Conservation (phyloP, 2,113 vertebrate species). For the Odocoileus hemionus region DNA sequence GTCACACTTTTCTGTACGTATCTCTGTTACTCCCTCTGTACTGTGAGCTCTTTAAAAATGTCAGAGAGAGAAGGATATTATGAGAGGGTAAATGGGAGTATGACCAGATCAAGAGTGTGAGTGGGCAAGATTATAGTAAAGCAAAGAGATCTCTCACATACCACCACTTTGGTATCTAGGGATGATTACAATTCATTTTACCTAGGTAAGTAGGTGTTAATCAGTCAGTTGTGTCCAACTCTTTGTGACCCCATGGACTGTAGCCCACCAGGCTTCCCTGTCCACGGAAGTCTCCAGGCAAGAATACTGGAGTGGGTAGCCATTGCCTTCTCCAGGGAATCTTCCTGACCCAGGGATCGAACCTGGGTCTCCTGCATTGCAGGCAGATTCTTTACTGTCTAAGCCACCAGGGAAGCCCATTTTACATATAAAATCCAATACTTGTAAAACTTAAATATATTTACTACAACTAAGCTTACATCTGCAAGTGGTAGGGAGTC, state of each 20-base stretch:
- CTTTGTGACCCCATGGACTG: not conserved
- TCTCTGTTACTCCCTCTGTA: not conserved
- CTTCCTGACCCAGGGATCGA: not conserved
- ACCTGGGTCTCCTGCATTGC: rapidly evolving
- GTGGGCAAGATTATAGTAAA: not conserved
- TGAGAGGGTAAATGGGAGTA: not conserved
- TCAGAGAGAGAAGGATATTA: not conserved
- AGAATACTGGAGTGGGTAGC: not conserved
- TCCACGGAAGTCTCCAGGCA: not conserved
- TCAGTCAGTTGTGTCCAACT: not conserved
- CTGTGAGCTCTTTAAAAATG: not conserved
- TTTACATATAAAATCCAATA: not conserved
- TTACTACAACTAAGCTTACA: not conserved
- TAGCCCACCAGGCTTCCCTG: not conserved
- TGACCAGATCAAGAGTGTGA: not conserved
- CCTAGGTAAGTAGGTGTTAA: too few species aligned
- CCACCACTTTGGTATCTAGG: not conserved
- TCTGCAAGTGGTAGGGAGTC: not conserved
- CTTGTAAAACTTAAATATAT: not conserved
- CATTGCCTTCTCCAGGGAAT: not conserved
- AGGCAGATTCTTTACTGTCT: not conserved
- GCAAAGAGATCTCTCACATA: not conserved
- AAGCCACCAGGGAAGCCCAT: not conserved
- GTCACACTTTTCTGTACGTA: rapidly evolving
- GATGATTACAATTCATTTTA: not conserved